These are phyloP conservation scores for Pangasianodon gigas DNA, from an alignment of 2,113 vertebrate species.

Conservation along the genomic window DNA sequence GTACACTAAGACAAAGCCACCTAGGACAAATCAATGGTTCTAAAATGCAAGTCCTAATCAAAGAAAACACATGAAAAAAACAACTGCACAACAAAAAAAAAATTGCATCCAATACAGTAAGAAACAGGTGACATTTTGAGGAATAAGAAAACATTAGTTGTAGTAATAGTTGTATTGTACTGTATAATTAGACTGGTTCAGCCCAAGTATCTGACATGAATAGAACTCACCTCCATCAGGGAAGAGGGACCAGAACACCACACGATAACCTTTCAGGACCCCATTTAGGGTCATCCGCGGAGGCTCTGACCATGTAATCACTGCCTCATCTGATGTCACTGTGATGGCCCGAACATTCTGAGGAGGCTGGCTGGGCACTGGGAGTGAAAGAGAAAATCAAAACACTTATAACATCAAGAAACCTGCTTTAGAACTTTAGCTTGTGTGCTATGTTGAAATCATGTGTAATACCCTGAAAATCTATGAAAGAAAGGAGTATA, in stretches of 20 bases:
- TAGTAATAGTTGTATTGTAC: slow-evolving; percentile 25
- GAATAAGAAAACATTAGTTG: neutral
- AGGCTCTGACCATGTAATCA: slow-evolving; percentile 96
- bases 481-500: neutral
- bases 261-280: slow-evolving; percentile 94
- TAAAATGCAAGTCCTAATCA: neutral
- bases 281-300: slow-evolving; percentile 95
- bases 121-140: neutral
- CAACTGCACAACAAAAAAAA: too few species aligned
- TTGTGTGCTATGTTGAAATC: neutral
- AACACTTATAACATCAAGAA: neutral
- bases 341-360: slow-evolving; percentile 94
- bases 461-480: neutral
- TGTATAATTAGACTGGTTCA: slow-evolving; percentile 76
- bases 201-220: slow-evolving; percentile 70
- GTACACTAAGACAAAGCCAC: neutral
- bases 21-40: neutral
- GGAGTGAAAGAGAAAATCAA: slow-evolving; percentile 7
- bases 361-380: slow-evolving; percentile 96
- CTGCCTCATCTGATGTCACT: slow-evolving; percentile 93
- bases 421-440: neutral
- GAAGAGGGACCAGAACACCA: slow-evolving; percentile 98
- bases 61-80: neutral
- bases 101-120: neutral
- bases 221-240: slow-evolving; percentile 90